Evolutionary conservation across 2,113 vertebrate species (phyloP).

Genomic region (Prunella fulvescens): DNA sequence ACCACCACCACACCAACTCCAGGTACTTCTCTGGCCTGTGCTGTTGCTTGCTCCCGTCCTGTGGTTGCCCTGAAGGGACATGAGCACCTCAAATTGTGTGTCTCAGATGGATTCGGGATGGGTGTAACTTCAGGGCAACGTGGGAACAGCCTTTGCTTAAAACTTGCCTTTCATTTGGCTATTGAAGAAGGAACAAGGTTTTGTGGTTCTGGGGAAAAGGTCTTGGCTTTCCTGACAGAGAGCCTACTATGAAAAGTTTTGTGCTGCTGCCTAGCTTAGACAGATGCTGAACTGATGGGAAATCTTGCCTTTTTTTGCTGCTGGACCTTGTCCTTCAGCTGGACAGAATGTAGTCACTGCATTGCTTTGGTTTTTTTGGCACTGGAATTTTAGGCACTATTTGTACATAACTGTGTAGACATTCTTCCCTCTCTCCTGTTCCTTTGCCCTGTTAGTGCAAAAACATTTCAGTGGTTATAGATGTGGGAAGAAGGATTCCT

Average conservation of each 20-base stretch:
- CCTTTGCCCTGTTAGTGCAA: not conserved
- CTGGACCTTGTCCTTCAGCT: not conserved
- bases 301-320: not conserved
- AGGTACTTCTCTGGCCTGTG: not conserved
- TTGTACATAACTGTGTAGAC: not conserved
- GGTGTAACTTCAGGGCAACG: not conserved
- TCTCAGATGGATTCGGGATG: accelerated
- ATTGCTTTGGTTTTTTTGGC: not conserved
- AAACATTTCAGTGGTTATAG: not conserved
- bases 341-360: accelerated
- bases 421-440: not conserved
- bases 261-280: not conserved
- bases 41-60: not conserved
- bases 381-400: not conserved
- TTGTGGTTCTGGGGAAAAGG: not conserved
- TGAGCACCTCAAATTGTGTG: not conserved
- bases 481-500: not conserved
- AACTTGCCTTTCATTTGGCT: not conserved
- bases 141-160: not conserved
- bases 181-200: not conserved
- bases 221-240: not conserved
- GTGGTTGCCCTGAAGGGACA: not conserved
- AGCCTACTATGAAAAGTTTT: too few species aligned
- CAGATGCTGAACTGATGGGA: not conserved
- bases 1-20: not conserved